Evolutionary conservation across 2,113 vertebrate genomes (phyloP).

Genomic region (Grus americana): DNA sequence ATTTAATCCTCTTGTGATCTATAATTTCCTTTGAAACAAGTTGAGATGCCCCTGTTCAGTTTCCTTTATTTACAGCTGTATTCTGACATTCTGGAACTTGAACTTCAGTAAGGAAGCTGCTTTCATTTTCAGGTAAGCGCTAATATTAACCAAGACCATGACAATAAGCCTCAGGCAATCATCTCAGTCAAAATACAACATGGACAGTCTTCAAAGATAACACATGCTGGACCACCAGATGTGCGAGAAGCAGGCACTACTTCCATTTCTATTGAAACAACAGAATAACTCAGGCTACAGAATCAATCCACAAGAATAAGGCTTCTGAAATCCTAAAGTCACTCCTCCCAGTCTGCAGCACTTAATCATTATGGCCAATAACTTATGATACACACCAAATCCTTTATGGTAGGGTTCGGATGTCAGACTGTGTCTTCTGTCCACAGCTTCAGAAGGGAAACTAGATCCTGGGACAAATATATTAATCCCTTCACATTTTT

Average conservation of each 20-base stretch:
- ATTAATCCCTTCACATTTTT: not conserved
- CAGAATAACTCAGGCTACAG: not conserved
- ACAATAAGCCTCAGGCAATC: not conserved
- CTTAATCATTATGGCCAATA: not conserved
- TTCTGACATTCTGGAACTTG: not conserved
- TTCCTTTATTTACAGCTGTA: not conserved
- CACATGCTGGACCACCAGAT: not conserved
- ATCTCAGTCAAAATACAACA: not conserved
- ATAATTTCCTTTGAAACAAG: not conserved
- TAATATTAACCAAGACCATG: not conserved
- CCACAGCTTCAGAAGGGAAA: not conserved
- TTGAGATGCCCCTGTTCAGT: not conserved
- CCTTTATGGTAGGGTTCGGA: not conserved
- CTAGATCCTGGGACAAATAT: not conserved
- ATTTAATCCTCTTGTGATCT: not conserved
- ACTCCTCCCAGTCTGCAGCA: not conserved
- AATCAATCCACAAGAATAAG: not conserved
- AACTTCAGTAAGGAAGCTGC: not conserved
- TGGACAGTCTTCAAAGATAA: not conserved
- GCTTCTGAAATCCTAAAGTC: not conserved
- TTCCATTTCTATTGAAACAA: not conserved
- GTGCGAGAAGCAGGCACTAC: not conserved
- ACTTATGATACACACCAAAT: not conserved
- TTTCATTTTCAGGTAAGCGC: not conserved
- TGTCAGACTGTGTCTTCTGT: not conserved